Evolutionary conservation across 1,140 invertebrate genomes (phyloP).

Genomic region (Drosophila punjabiensis): DNA sequence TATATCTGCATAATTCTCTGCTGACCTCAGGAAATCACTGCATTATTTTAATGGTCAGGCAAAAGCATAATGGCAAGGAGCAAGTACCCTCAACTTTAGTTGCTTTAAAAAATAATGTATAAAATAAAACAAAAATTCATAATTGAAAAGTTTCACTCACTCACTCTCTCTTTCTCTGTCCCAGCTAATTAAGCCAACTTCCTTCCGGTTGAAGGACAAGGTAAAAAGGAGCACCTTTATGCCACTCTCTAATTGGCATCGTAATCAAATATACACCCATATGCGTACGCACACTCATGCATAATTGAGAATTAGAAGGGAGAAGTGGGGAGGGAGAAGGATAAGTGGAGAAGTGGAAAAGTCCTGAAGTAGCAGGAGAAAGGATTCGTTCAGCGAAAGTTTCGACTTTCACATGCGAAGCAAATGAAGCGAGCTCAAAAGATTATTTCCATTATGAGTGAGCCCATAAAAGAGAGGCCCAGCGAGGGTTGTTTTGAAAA

Average conservation of each 20-base stretch:
- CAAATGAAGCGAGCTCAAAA: constrained; percentile 73
- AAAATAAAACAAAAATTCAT: constrained; percentile 31
- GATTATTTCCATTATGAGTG: constrained; percentile 70
- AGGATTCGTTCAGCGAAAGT: constrained; percentile 18
- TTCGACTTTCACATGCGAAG: constrained; percentile 33
- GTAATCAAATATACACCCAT: constrained; percentile 72
- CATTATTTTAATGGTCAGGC: constrained; percentile 73
- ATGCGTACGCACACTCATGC: constrained; percentile 32
- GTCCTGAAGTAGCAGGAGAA: background rate
- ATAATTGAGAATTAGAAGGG: constrained; percentile 60
- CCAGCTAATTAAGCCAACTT: constrained; percentile 58
- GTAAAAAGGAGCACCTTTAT: constrained; percentile 13
- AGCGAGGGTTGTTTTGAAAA: constrained; percentile 9
- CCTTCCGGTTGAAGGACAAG: constrained; percentile 45
- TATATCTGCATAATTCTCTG: constrained; percentile 68
- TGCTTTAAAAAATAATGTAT: constrained; percentile 8
- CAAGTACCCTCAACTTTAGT: background rate
- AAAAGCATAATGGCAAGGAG: constrained; percentile 10
- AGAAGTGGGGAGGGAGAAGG: background rate
- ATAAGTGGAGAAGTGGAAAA: background rate
- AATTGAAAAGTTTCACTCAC: constrained; percentile 68
- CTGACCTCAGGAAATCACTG: constrained; percentile 73
- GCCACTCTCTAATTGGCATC: constrained; percentile 66
- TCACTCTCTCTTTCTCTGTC: background rate
- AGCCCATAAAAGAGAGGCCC: constrained; percentile 20